These are phyloP conservation scores for Lepidocyrtinus sp. DNA, from an alignment of 2,888 invertebrate species.

Conservation along the genomic window DNA sequence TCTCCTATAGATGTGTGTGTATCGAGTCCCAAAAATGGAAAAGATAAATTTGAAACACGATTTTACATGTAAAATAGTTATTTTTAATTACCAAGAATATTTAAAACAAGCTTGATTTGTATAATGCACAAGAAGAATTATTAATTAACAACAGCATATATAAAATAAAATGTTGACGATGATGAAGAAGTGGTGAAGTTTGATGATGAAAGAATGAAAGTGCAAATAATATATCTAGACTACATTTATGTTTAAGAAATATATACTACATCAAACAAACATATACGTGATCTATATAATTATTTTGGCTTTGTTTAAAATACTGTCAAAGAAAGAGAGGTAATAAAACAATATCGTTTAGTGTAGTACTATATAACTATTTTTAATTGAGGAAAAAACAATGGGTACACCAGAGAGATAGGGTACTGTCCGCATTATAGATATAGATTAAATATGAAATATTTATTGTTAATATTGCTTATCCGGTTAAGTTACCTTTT, in stretches of 20 bases:
- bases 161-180: slow-evolving; percentile 19
- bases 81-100: slow-evolving; percentile 29
- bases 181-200: not conserved
- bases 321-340: not conserved
- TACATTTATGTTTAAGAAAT: not conserved
- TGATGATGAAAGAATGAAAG: slow-evolving; percentile 29
- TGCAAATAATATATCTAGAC: slow-evolving; percentile 25
- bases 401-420: not conserved
- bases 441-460: too few species aligned
- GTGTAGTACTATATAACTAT: not conserved
- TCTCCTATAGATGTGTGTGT: too few species aligned
- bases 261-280: slow-evolving; percentile 1
- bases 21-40: too few species aligned
- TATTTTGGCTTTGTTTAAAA: slow-evolving; percentile 1
- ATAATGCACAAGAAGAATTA: slow-evolving; percentile 6
- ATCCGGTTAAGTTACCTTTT: slow-evolving; percentile 40
- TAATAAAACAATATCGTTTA: not conserved
- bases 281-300: slow-evolving; percentile 24
- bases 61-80: slow-evolving; percentile 28
- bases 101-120: not conserved
- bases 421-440: too few species aligned
- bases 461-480: too few species aligned
- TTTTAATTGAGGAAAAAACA: not conserved
- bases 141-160: not conserved
- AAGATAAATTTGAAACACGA: slow-evolving; percentile 2